These are phyloP conservation scores for Oncorhynchus tshawytscha DNA, from an alignment of 2,113 vertebrate genomes.

Conservation along the genomic window DNA sequence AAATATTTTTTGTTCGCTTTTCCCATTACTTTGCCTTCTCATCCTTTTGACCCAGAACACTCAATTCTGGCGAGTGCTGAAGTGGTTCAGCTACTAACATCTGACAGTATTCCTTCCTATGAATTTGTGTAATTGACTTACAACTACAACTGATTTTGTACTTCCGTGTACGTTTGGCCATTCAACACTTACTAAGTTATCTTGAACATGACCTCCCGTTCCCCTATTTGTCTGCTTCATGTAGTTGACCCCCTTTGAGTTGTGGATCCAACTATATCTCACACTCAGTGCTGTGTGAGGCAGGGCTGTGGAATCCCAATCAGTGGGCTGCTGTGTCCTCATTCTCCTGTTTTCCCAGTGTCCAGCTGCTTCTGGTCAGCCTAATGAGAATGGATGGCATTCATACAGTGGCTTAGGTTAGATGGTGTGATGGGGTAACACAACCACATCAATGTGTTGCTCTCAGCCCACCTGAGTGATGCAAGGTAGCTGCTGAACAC, in stretches of 20 bases:
- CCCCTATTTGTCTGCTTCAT: conserved; percentile 58
- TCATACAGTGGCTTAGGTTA: conserved; percentile 53
- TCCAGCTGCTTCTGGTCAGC: conserved; percentile 51
- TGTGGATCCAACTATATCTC: conserved; percentile 66
- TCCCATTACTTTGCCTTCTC: neutral
- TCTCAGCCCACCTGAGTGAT: too few species aligned
- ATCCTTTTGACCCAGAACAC: conserved; percentile 33
- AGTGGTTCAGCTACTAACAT: conserved; percentile 25
- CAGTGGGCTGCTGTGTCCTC: conserved; percentile 60
- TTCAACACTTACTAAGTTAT: conserved; percentile 37
- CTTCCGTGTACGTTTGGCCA: neutral
- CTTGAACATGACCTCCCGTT: conserved; percentile 40
- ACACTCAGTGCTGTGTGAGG: conserved; percentile 44
- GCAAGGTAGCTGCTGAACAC: neutral
- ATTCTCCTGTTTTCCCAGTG: conserved; percentile 59
- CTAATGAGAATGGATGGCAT: conserved; percentile 64
- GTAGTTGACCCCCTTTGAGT: conserved; percentile 20
- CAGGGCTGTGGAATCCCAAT: conserved; percentile 45
- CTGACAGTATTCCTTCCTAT: neutral
- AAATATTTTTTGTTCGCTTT: too few species aligned
- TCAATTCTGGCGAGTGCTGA: conserved; percentile 25
- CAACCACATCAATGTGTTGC: neutral
- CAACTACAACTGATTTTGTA: neutral
- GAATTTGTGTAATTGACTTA: conserved; percentile 41
- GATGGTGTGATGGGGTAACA: conserved; percentile 47